These are phyloP conservation scores for Erebia palarica DNA, from an alignment of 2,888 invertebrate species.

Conservation along the genomic window DNA sequence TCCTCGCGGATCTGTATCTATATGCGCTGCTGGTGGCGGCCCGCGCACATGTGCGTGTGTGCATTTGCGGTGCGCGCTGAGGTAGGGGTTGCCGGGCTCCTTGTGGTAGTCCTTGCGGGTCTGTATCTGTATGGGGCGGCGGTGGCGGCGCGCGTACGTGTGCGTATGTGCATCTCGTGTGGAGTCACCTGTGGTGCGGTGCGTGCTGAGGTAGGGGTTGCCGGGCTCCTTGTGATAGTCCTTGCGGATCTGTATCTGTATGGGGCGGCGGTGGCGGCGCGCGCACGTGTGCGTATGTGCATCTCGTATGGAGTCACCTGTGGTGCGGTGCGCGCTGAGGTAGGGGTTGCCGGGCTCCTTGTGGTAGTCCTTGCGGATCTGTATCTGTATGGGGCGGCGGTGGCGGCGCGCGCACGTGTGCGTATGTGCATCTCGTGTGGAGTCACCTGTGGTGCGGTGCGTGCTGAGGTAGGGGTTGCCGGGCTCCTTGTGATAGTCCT, in stretches of 20 bases:
- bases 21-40: too few relatives aligned
- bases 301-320: constrained; percentile 27
- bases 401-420: constrained; percentile 79
- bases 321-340: constrained; percentile 35
- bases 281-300: constrained; percentile 84
- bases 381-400: constrained; percentile 69
- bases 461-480: constrained; percentile 34
- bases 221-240: constrained; percentile 67
- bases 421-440: constrained; percentile 76
- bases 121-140: too few relatives aligned
- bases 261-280: too few relatives aligned
- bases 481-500: constrained; percentile 71
- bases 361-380: constrained; percentile 73
- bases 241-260: constrained; percentile 74
- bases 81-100: too few relatives aligned
- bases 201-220: constrained; percentile 34
- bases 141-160: too few relatives aligned
- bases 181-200: constrained; percentile 36
- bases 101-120: too few relatives aligned
- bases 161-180: neutral
- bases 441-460: constrained; percentile 33
- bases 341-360: constrained; percentile 52
- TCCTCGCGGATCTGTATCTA: too few relatives aligned
- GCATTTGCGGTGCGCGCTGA: too few relatives aligned
- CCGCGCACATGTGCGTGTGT: too few relatives aligned